A percentile compares a stretch with the other conserved stretches of the same genome.
Conservation (phyloP, 1,140 invertebrate species). For the Thaumatotibia leucotreta region DNA sequence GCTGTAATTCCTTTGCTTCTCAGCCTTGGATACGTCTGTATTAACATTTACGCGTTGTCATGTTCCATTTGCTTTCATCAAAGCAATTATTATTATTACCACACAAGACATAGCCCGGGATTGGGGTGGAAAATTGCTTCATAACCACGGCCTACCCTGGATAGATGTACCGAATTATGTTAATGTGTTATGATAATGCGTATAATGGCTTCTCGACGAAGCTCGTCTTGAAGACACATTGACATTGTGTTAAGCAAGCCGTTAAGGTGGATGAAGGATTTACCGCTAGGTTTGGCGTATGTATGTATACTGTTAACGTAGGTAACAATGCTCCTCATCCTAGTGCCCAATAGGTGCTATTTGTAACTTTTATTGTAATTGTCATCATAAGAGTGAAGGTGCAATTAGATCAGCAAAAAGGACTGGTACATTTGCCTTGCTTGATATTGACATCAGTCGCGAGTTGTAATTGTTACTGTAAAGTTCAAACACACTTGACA, state of each 20-base stretch:
- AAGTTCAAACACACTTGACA: too few species aligned
- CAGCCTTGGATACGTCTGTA: neutral
- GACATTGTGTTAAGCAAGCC: neutral
- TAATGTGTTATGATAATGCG: slow-evolving; percentile 38
- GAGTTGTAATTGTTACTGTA: too few species aligned
- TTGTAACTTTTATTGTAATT: too few species aligned
- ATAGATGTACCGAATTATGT: slow-evolving; percentile 35
- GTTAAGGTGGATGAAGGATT: too few species aligned
- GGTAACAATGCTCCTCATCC: too few species aligned
- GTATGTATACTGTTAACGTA: too few species aligned
- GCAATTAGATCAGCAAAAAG: too few species aligned
- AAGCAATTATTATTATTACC: slow-evolving; percentile 26
- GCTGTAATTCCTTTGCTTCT: neutral
- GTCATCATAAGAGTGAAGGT: too few species aligned
- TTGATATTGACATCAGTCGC: too few species aligned
- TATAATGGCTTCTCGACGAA: slow-evolving; percentile 21
- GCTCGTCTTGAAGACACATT: slow-evolving; percentile 21
- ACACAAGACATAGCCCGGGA: slow-evolving; percentile 21
- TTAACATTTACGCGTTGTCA: slow-evolving; percentile 6
- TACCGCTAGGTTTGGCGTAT: too few species aligned
- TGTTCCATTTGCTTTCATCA: slow-evolving; percentile 13
- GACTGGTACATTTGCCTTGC: too few species aligned
- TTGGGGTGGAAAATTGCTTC: slow-evolving; percentile 25
- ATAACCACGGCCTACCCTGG: slow-evolving; percentile 15
- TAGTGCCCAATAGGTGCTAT: too few species aligned